These are phyloP conservation scores for Phortica okadai DNA, from an alignment of 2,888 invertebrate species.

Conservation along the genomic window DNA sequence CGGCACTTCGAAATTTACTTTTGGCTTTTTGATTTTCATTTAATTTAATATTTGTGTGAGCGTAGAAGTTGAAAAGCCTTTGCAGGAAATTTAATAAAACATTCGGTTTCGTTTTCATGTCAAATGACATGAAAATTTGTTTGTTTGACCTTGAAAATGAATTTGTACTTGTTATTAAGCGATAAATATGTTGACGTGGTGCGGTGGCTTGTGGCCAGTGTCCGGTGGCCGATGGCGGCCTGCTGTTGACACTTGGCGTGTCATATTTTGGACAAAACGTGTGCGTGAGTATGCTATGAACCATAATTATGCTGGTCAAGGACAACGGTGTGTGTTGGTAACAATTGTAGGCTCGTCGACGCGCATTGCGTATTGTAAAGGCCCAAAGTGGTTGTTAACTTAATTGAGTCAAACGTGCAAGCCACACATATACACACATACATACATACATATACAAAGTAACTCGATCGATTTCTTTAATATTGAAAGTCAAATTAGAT, in stretches of 20 bases:
- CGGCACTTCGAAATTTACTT: no score
- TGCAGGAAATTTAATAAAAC: no score
- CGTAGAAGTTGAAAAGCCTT: no score
- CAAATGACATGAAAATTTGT: no score
- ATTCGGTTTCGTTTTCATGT: no score
- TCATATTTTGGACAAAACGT: background rate
- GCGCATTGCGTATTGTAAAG: background rate
- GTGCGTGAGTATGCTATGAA: background rate
- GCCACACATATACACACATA: background rate
- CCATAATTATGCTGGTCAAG: constrained; percentile 31
- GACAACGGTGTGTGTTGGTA: constrained; percentile 4
- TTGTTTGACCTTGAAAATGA: no score
- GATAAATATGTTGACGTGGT: background rate
- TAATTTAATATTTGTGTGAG: no score
- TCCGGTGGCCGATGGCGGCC: background rate
- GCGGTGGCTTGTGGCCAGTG: background rate
- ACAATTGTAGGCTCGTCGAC: constrained; percentile 21
- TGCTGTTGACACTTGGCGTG: constrained; percentile 7
- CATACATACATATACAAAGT: background rate
- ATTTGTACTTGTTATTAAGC: no score
- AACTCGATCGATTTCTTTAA: background rate
- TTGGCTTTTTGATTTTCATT: no score
- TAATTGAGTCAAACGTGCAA: constrained; percentile 3
- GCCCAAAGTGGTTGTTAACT: constrained; percentile 29
- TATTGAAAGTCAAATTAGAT: constrained; percentile 5